Evolutionary conservation across 2,797 vertebrate genomes (phyloP).

Genomic region (Enteromius trimaculatus): DNA sequence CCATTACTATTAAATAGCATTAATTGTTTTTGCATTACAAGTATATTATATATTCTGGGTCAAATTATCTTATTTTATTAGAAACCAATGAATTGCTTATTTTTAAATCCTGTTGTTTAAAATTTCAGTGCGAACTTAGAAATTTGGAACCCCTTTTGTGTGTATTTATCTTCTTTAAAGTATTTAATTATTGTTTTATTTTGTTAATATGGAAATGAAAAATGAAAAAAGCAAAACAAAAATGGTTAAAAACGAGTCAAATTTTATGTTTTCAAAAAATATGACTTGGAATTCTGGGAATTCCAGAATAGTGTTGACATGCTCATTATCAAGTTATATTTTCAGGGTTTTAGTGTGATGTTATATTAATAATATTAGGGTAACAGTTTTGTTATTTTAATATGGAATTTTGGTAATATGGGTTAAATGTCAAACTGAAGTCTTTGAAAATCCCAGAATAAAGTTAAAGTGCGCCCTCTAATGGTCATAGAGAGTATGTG

Average conservation of each 20-base stretch:
- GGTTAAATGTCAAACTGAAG: background rate
- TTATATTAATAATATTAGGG: too few species aligned
- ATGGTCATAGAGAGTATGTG: slow-evolving; percentile 17
- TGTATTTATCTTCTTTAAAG: background rate
- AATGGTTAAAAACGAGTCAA: background rate
- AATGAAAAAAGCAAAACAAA: background rate
- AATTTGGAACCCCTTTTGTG: background rate
- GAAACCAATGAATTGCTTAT: background rate
- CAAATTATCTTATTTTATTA: background rate
- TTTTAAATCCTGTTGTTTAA: background rate
- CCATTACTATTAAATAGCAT: background rate
- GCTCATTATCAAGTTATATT: too few species aligned
- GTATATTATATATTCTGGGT: background rate
- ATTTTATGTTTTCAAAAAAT: too few species aligned
- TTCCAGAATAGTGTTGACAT: too few species aligned
- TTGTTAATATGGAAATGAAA: background rate
- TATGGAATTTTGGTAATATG: background rate
- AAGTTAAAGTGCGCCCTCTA: slow-evolving; percentile 44
- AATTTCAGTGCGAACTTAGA: background rate
- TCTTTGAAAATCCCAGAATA: background rate
- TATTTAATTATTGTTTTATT: background rate
- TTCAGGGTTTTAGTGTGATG: too few species aligned
- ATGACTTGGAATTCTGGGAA: too few species aligned
- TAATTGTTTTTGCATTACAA: background rate
- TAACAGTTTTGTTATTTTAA: background rate